phyloP scores from a whole-genome alignment of 2,113 vertebrate genomes.

The Lophotis ruficrista region DNA sequence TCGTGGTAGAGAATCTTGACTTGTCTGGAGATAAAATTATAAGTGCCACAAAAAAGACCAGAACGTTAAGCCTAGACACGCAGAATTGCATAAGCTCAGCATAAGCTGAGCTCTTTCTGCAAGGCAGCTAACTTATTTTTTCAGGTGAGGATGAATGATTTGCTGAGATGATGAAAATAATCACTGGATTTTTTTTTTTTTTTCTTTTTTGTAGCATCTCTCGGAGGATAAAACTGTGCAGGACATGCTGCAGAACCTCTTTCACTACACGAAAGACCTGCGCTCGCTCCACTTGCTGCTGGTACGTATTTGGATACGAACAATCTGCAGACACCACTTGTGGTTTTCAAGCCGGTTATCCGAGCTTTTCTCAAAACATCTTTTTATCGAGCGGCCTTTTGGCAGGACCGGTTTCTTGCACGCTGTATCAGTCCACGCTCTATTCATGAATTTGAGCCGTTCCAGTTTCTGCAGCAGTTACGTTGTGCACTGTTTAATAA shows the following conservation, averaged over 20 bases:
- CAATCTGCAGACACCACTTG: fast-evolving
- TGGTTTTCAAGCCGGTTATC: not conserved
- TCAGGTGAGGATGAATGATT: not conserved
- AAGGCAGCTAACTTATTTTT: not conserved
- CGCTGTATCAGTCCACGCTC: not conserved
- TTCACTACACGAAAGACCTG: slow-evolving; percentile 84
- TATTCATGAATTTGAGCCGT: not conserved
- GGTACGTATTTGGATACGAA: slow-evolving; percentile 68
- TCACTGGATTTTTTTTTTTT: not conserved
- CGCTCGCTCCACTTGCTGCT: slow-evolving; percentile 85
- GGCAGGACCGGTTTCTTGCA: not conserved
- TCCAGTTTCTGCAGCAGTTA: not conserved
- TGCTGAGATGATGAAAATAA: not conserved
- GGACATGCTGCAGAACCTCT: slow-evolving; percentile 83
- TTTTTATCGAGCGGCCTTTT: fast-evolving
- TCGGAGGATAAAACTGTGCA: slow-evolving; percentile 80
- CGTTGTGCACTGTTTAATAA: fast-evolving
- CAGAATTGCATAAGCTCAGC: not conserved
- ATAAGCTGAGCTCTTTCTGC: not conserved
- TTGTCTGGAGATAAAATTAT: not conserved
- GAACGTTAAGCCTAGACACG: not conserved
- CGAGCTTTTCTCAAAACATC: not conserved
- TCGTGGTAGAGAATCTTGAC: not conserved
- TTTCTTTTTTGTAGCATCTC: slow-evolving; percentile 72
- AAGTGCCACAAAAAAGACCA: not conserved